phyloP scores from a whole-genome alignment of 1,140 invertebrate genomes.

The Coptotermes formosanus region DNA sequence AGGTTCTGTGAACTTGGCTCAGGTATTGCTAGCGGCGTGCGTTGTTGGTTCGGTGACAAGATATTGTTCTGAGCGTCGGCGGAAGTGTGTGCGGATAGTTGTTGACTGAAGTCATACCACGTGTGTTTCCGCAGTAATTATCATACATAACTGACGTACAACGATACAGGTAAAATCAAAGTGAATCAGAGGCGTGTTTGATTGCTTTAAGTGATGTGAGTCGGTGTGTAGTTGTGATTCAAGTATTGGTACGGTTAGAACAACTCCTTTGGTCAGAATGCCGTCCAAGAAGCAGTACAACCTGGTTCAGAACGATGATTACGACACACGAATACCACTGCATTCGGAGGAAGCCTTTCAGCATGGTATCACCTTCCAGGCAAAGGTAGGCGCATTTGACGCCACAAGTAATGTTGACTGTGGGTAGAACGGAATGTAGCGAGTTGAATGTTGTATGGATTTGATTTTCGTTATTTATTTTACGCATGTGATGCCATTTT shows the following conservation, averaged over 20 bases:
- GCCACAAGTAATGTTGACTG: background rate
- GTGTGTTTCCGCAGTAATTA: background rate
- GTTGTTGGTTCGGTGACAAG: background rate
- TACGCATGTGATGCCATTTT: too few relatives aligned
- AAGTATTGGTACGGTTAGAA: too few relatives aligned
- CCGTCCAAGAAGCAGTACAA: constrained; percentile 89
- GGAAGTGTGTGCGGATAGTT: background rate
- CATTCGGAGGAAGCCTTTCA: constrained; percentile 96
- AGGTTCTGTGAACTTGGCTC: too few relatives aligned
- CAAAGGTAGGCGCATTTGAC: constrained; percentile 72
- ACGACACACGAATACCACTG: constrained; percentile 88
- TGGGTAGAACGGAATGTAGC: too few relatives aligned
- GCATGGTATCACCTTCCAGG: constrained; percentile 94
- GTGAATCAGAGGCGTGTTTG: too few relatives aligned
- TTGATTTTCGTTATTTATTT: too few relatives aligned
- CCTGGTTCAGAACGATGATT: constrained; percentile 91
- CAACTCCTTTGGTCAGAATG: constrained; percentile 50
- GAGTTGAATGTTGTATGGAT: too few relatives aligned
- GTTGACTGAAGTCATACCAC: background rate
- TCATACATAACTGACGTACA: too few relatives aligned
- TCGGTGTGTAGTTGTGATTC: too few relatives aligned
- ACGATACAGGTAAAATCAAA: too few relatives aligned
- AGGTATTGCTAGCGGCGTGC: too few relatives aligned
- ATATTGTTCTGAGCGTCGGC: background rate
- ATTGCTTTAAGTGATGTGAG: too few relatives aligned